Conservation (phyloP, 1,140 invertebrate species). For the Meteorus sp. region DNA sequence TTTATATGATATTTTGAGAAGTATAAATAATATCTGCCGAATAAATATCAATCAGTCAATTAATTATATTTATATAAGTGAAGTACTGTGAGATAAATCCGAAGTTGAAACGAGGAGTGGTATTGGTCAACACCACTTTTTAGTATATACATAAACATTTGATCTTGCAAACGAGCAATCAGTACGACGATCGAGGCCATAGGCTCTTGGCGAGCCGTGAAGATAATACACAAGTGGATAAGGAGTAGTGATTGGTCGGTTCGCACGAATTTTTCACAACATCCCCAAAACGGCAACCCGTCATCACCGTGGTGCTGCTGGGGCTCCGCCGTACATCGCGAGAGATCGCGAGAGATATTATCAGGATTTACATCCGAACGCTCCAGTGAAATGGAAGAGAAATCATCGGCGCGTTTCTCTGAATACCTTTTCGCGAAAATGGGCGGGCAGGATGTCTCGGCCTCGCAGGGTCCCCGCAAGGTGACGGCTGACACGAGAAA, state of each 20-base stretch:
- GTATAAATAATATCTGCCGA: too few relatives aligned
- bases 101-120: neutral
- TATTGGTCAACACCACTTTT: neutral
- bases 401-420: constrained; percentile 64
- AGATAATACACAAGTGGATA: constrained; percentile 46
- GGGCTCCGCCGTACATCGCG: constrained; percentile 56
- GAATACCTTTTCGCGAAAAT: constrained; percentile 78
- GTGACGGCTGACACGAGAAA: constrained; percentile 65
- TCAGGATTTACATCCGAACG: constrained; percentile 35
- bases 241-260: constrained; percentile 51
- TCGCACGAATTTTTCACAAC: constrained; percentile 54
- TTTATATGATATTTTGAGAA: too few relatives aligned
- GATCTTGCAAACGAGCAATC: constrained; percentile 19
- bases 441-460: constrained; percentile 63
- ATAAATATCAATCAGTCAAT: too few relatives aligned
- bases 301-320: constrained; percentile 56
- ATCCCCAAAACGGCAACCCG: constrained; percentile 60
- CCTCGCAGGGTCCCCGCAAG: constrained; percentile 65
- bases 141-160: neutral
- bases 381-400: constrained; percentile 56
- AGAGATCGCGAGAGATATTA: constrained; percentile 51
- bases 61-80: too few relatives aligned
- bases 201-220: constrained; percentile 44
- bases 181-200: constrained; percentile 51
- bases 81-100: too few relatives aligned